Evolutionary conservation across 2,888 invertebrate genomes (phyloP).

Genomic region (Eledone cirrhosa): DNA sequence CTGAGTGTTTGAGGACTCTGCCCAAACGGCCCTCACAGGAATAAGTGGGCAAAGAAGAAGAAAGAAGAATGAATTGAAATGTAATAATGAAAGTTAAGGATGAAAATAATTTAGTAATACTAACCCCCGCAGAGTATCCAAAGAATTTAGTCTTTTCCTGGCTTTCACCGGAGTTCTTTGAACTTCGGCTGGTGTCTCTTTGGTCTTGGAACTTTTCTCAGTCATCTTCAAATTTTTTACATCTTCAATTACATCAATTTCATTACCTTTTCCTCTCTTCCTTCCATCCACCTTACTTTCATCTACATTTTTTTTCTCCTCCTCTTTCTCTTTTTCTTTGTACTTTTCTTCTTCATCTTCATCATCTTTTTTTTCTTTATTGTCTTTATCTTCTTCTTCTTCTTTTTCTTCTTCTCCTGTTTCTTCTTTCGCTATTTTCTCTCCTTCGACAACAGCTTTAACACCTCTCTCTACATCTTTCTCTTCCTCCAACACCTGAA

Average conservation of each 20-base stretch:
- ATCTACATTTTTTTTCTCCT: background rate
- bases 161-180: slow-evolving; percentile 33
- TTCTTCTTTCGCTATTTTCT: background rate
- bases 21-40: too few relatives aligned
- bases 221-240: background rate
- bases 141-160: slow-evolving; percentile 44
- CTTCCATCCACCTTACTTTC: background rate
- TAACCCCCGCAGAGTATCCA: slow-evolving; percentile 58
- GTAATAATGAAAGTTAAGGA: too few relatives aligned
- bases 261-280: too few relatives aligned
- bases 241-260: background rate
- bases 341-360: background rate
- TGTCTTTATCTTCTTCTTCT: background rate
- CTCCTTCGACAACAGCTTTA: too few relatives aligned
- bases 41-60: too few relatives aligned
- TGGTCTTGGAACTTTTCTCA: background rate
- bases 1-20: too few relatives aligned
- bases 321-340: too few relatives aligned
- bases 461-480: background rate
- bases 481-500: background rate
- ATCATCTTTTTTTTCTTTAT: background rate
- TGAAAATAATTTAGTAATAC: too few relatives aligned
- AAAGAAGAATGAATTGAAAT: too few relatives aligned
- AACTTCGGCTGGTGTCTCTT: slow-evolving; percentile 26
- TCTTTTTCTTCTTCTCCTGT: background rate